Conservation (phyloP, 2,113 vertebrate genomes). For the Sminthopsis crassicaudata region DNA sequence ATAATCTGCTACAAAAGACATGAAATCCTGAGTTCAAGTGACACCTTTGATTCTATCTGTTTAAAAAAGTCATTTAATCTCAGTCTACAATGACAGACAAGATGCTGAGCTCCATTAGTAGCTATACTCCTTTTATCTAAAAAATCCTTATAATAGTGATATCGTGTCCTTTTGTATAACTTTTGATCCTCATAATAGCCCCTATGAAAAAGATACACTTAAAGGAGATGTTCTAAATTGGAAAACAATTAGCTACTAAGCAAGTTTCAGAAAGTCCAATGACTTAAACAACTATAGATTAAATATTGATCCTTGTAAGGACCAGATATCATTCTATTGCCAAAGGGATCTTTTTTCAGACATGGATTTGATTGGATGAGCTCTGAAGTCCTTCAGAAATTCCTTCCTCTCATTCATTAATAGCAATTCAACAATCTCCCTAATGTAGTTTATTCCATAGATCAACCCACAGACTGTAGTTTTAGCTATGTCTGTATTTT, state of each 20-base stretch:
- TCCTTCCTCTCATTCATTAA: neutral
- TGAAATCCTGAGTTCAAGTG: too few species aligned
- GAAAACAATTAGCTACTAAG: conserved; percentile 15
- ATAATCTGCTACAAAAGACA: too few species aligned
- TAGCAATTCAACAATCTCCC: neutral
- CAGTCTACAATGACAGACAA: too few species aligned
- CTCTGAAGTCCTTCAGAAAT: neutral
- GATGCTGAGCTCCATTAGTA: too few species aligned
- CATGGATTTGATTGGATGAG: neutral
- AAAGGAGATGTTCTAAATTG: neutral
- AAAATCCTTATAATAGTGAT: too few species aligned
- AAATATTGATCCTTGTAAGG: conserved; percentile 28
- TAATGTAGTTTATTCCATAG: conserved; percentile 43
- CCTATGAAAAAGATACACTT: too few species aligned
- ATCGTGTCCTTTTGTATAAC: too few species aligned
- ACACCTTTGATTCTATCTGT: too few species aligned
- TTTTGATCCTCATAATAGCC: too few species aligned
- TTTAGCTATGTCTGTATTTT: conserved; percentile 36
- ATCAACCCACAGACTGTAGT: neutral
- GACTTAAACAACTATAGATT: conserved; percentile 27
- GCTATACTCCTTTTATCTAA: too few species aligned
- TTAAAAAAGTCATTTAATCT: too few species aligned
- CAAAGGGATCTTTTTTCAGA: neutral
- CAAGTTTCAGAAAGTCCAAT: conserved; percentile 30
- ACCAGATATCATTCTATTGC: neutral